Evolutionary conservation across 2,888 invertebrate species (phyloP), one percentile per base, ranked within the genome.

Genomic region (Eilema sororculum): DNA sequence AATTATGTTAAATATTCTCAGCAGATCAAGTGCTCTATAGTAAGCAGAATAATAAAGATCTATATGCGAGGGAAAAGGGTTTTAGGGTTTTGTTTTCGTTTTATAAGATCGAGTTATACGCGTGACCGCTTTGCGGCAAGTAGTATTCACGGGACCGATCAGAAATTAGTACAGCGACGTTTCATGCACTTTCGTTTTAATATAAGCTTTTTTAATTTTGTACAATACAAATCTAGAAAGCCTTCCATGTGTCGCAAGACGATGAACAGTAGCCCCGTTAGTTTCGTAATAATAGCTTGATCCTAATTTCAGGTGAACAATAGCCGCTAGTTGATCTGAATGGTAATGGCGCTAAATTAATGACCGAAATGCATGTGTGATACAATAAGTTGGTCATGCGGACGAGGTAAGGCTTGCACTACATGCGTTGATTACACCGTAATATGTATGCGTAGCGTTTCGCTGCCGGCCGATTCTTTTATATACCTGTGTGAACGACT

Each of bases 381-480:
- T 87, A 88, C 88, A 86, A 87, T 86, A 90, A 90, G 90, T 93
- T 90, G 93, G 92, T 90, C 92, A 92, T 86, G 88, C 87, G 88
- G 85, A 82, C 87, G 87, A 87, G 84, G 87, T 83, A 86, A 87
- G 85, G 82, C 79, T 84, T 81, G 76, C 81, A 81, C 80, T 84
- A 82, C 79, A 85, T 79, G 84, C 80, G 77, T 82, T 81, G 84
- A 85, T 85, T 87, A 87, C 80, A 77, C 72, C 74, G 83, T 78
- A 82, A 89, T 91, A 82, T 87, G 87, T 90, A 92, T 91, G 89
- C 90, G 73, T 72, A 72, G 74, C 71, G 75, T 78, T 72, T 75
- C 76, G 76, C 73, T 71, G 69, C n/a, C 57, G 67, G 70, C 73
- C 59, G 73, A 82, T 81, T 72, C 75, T 81, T 76, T 74, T 72